Conservation (phyloP, 2,113 vertebrate genomes). For the Gila orcuttii region DNA sequence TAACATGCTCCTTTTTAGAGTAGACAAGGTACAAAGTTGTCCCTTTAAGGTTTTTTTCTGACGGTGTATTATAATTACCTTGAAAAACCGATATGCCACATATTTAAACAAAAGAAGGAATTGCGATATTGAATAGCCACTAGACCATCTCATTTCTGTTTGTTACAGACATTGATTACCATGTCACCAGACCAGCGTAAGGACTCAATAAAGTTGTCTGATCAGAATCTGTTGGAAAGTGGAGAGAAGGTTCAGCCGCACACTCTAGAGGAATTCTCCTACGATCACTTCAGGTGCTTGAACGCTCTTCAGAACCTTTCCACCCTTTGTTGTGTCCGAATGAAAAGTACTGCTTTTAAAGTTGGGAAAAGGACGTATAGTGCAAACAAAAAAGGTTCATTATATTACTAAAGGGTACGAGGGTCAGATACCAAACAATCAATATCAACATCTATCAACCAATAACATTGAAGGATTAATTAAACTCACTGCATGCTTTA, state of each 20-base stretch:
- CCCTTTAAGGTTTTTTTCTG: not conserved
- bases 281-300: slow-evolving; percentile 92
- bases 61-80: not conserved
- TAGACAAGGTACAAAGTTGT: too few relatives aligned
- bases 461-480: not conserved
- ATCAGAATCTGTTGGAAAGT: slow-evolving; percentile 78
- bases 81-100: too few relatives aligned
- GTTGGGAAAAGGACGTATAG: not conserved
- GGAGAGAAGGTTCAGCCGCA: slow-evolving; percentile 87
- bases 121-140: not conserved
- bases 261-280: slow-evolving; percentile 95
- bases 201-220: slow-evolving; percentile 83
- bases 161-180: slow-evolving; percentile 85
- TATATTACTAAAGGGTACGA: not conserved
- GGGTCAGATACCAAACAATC: not conserved
- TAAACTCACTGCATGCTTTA: not conserved
- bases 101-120: not conserved
- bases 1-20: too few relatives aligned
- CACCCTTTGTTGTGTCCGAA: not conserved
- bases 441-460: not conserved
- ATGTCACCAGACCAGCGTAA: slow-evolving; percentile 95
- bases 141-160: not conserved
- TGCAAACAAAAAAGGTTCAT: not conserved
- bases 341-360: not conserved
- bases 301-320: not conserved